A percentile compares a stretch with the other conserved stretches of the same genome.
Conservation (phyloP, 2,113 vertebrate genomes). For the Paralichthys olivaceus region DNA sequence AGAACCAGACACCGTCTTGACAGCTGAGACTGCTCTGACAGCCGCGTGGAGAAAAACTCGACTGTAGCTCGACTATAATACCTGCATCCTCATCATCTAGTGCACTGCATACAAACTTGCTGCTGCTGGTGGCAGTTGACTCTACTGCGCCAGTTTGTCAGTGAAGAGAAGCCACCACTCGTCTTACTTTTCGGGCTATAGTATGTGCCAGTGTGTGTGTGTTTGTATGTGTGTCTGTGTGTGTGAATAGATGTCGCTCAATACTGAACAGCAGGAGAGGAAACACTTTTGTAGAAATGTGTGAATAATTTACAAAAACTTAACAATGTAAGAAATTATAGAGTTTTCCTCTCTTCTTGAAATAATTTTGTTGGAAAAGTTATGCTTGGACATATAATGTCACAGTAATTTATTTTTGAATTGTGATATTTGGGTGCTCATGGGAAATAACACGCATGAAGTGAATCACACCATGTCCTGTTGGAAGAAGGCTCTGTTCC, state of each 20-base stretch:
- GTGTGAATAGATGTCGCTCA: neutral
- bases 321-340: neutral
- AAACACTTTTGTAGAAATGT: neutral
- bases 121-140: neutral
- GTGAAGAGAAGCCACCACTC: neutral
- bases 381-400: neutral
- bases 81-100: slow-evolving; percentile 23
- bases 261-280: neutral
- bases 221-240: neutral
- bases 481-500: neutral
- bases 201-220: neutral
- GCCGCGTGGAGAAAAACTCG: slow-evolving; percentile 12
- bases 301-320: neutral
- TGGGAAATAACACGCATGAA: neutral
- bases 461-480: neutral
- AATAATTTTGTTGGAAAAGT: neutral
- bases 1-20: slow-evolving; percentile 24
- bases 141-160: neutral
- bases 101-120: slow-evolving; percentile 16
- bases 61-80: slow-evolving; percentile 15
- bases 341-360: neutral
- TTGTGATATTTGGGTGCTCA: neutral
- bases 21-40: slow-evolving; percentile 43
- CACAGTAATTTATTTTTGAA: neutral
- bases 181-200: neutral